These are phyloP conservation scores for Thymallus thymallus DNA, from an alignment of 2,113 vertebrate species.

Conservation along the genomic window DNA sequence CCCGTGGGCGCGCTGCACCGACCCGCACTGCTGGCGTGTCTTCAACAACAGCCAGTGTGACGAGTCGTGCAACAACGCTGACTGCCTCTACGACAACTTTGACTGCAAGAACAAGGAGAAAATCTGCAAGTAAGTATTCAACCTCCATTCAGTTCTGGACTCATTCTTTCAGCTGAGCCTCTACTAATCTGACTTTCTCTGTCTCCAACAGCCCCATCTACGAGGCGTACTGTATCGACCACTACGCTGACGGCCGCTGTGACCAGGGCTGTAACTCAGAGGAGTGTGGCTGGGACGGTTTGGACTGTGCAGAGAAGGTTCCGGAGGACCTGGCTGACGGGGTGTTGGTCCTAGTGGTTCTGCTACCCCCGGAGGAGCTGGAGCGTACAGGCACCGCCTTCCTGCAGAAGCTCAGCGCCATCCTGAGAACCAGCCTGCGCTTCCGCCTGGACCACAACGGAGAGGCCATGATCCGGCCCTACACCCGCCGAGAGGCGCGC, in stretches of 20 bases:
- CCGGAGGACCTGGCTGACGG: conserved; percentile 79
- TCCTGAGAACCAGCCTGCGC: conserved; percentile 83
- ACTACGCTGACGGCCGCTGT: conserved; percentile 83
- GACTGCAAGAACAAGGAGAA: conserved; percentile 83
- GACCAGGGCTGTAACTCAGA: conserved; percentile 90
- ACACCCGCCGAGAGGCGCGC: conserved; percentile 70
- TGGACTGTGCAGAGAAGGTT: conserved; percentile 81
- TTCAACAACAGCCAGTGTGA: conserved; percentile 93
- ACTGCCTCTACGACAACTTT: conserved; percentile 90
- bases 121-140: conserved; percentile 83
- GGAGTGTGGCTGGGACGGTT: conserved; percentile 91
- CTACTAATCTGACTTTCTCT: background rate
- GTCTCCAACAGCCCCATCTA: conserved; percentile 79
- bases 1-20: conserved; percentile 80
- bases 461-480: conserved; percentile 85
- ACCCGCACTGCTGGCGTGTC: conserved; percentile 78
- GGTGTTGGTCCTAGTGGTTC: conserved; percentile 82
- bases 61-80: conserved; percentile 76
- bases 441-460: conserved; percentile 80
- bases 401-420: conserved; percentile 84
- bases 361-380: conserved; percentile 85
- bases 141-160: too few species aligned
- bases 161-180: background rate
- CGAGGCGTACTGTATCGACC: conserved; percentile 85
- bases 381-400: conserved; percentile 81